Percentiles rank a stretch among this genome's conserved stretches.
Evolutionary conservation across 2,113 vertebrate species (phyloP).

Genomic region (Ibidorhyncha struthersii): DNA sequence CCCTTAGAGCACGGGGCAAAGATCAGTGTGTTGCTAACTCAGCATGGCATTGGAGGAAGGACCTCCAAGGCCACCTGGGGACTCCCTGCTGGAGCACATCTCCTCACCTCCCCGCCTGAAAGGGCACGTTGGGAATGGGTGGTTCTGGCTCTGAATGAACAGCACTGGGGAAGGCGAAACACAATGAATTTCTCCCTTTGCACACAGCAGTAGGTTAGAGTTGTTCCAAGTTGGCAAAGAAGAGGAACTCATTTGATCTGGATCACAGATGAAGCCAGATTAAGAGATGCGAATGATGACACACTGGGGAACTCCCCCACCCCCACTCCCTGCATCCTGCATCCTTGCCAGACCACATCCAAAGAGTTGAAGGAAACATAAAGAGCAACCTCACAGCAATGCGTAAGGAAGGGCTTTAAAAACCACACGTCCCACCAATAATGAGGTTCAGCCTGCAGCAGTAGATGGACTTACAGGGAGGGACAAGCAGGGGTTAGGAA

Average conservation of each 20-base stretch:
- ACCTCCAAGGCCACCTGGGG: not conserved
- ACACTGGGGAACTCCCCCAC: not conserved
- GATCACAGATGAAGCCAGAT: not conserved
- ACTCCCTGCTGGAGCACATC: not conserved
- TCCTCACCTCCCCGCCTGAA: not conserved
- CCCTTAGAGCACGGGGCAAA: not conserved
- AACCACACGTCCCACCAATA: not conserved
- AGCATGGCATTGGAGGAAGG: rapidly evolving
- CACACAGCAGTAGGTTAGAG: not conserved
- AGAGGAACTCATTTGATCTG: not conserved
- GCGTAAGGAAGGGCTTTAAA: not conserved
- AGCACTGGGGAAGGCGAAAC: not conserved
- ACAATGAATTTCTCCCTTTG: not conserved
- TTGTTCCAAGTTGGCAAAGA: not conserved
- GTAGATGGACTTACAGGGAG: not conserved
- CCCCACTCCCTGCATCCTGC: not conserved
- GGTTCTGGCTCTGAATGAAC: not conserved
- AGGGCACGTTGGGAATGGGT: not conserved
- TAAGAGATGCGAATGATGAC: not conserved
- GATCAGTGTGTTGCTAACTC: rapidly evolving
- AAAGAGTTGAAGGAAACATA: not conserved
- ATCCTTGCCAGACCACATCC: not conserved
- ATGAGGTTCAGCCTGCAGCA: rapidly evolving
- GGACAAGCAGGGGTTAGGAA: not conserved
- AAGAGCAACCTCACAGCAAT: not conserved